Base-by-base conservation (phyloP, 2,888 invertebrate genomes). In the Zygaena filipendulae region DNA sequence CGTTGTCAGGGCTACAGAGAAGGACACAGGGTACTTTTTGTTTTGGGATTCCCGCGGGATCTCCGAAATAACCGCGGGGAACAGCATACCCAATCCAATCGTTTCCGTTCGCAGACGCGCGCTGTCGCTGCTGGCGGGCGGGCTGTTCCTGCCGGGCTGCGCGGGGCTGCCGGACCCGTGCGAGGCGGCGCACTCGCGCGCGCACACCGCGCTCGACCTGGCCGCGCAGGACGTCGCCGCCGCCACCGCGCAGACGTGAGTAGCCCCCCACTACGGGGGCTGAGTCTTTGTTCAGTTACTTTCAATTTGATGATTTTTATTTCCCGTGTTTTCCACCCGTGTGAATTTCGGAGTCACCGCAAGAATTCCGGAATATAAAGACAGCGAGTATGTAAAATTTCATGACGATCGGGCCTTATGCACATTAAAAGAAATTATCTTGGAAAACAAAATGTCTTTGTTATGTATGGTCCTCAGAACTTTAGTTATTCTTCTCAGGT, bases 191-290 rank as follows among this genome's bases (percentile, higher is more conserved):
- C 92, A 91, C 45, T 86, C 92, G 35, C 84, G 96, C 3, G 92
- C 95, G 2, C 96, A 97, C 67, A 94, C 95, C 3, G 88, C 91
- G 2, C 88, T 97, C 81, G 88, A 92, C 3, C 81, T 95, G 29
- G 92, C 95, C 55, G 93, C 97, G 55, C 91, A 96, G 75, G 98
- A 98, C 74, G 75, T 87, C 35, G 93, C 97, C 40, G 97, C 97
- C 47, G 86, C 92, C 49, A 96, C 97, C 3, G 94, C 97, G 0
- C 97, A 98, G 75, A 95, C 94, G 75, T 75, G 12, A 45, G 64
- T 36, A 23, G 1, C n/a, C 3, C 16, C 3, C 10, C n/a, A n/a
- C n/a, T n/a, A 14, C 24, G 4, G 24, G 1, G 16, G 4, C 9
- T 2, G 4, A 4, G 8, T 3, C 5, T 13, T 21, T 4, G 21